phyloP scores from a whole-genome alignment of 2,113 vertebrate species.

The Raja brachyura region DNA sequence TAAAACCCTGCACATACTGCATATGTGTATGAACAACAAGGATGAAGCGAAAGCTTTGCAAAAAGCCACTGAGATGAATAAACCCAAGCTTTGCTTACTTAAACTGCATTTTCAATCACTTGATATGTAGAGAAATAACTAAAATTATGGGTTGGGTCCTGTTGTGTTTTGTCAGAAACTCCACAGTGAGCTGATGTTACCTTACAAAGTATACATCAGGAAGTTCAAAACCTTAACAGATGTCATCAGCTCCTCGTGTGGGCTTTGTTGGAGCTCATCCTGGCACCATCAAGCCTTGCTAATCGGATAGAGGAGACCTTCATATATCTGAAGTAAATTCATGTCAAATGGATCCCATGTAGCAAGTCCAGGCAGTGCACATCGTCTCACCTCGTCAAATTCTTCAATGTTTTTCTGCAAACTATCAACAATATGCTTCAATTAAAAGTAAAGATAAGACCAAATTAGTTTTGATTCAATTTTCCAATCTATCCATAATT shows the following conservation, averaged over 20 bases:
- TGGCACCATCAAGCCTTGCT: no score
- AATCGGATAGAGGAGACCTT: no score
- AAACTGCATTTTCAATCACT: not conserved
- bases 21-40: not conserved
- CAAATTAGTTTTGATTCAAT: constrained; percentile 12
- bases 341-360: no score
- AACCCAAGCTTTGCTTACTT: not conserved
- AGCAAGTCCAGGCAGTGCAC: no score
- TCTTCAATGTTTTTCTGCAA: not conserved
- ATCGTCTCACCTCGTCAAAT: no score
- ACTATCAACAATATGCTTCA: not conserved
- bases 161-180: no score
- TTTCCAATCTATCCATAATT: not conserved
- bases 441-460: not conserved
- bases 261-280: no score
- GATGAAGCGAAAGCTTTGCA: not conserved
- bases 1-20: not conserved
- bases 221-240: no score
- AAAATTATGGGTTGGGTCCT: not conserved
- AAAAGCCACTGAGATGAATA: not conserved
- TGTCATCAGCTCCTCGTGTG: no score
- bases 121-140: not conserved
- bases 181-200: no score
- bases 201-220: no score
- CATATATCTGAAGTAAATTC: no score